Evolutionary conservation across 2,113 vertebrate species (phyloP).

Genomic region (Onychostruthus taczanowskii): DNA sequence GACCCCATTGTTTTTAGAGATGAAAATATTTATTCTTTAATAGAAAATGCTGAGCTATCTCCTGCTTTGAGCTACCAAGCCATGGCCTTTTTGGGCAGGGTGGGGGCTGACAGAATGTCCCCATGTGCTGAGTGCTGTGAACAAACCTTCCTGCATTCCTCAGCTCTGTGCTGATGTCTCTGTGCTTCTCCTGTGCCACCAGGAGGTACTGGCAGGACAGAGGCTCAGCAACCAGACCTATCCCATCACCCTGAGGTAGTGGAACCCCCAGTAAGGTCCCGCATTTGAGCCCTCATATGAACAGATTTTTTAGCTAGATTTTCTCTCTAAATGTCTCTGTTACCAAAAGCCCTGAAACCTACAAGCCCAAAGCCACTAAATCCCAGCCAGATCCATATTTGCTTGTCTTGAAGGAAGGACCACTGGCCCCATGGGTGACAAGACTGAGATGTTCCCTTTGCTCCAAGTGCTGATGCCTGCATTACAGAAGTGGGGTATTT

Average conservation of each 20-base stretch:
- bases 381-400: neutral
- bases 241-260: fast-evolving
- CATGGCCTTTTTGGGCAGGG: fast-evolving
- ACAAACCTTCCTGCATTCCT: fast-evolving
- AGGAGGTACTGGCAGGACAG: neutral
- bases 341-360: neutral
- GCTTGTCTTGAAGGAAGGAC: neutral
- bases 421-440: neutral
- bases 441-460: neutral
- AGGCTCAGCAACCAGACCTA: neutral
- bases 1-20: neutral
- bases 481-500: neutral
- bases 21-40: neutral
- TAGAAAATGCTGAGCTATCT: neutral
- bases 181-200: neutral
- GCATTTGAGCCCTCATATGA: neutral
- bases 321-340: neutral
- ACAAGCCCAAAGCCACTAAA: neutral
- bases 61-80: neutral
- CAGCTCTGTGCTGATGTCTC: neutral
- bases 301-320: neutral
- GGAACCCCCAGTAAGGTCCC: neutral
- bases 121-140: neutral
- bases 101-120: neutral
- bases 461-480: neutral